These are phyloP conservation scores for Eupithecia subfuscata DNA, from an alignment of 2,888 invertebrate genomes.

Conservation along the genomic window DNA sequence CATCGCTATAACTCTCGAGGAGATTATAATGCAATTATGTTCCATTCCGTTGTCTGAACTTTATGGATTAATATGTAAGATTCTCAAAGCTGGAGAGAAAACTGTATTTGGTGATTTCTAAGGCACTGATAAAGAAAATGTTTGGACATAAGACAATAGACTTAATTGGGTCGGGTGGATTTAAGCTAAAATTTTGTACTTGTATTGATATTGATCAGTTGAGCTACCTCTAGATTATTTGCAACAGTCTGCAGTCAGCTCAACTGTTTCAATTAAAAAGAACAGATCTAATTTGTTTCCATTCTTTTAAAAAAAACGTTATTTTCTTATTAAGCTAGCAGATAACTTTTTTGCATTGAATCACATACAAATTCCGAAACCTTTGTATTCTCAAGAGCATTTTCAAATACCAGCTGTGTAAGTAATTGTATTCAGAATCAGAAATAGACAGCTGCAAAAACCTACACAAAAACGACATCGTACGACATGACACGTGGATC, in stretches of 20 bases:
- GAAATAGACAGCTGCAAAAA: constrained; percentile 27
- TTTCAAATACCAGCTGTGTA: constrained; percentile 1
- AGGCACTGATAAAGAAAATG: background rate
- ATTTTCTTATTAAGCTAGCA: background rate
- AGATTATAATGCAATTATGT: constrained; percentile 1
- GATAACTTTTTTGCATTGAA: background rate
- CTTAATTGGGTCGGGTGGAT: background rate
- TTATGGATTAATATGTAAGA: background rate
- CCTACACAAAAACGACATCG: constrained; percentile 13
- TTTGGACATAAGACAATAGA: background rate
- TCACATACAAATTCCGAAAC: background rate
- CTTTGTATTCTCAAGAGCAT: background rate
- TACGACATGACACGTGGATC: constrained; percentile 31
- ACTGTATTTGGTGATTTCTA: background rate
- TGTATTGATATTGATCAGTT: too few species aligned
- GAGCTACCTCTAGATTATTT: too few species aligned
- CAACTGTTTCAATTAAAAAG: too few species aligned
- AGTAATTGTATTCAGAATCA: constrained; percentile 17
- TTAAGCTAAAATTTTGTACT: too few species aligned
- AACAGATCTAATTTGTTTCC: too few species aligned
- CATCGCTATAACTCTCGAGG: background rate
- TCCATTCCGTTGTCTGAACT: background rate
- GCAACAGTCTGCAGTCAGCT: too few species aligned
- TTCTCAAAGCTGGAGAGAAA: background rate
- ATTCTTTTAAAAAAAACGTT: too few species aligned